A percentile compares a stretch with the other conserved stretches of the same genome.
These are phyloP conservation scores for Xylota segnis DNA, from an alignment of 2,888 invertebrate species.

Conservation along the genomic window DNA sequence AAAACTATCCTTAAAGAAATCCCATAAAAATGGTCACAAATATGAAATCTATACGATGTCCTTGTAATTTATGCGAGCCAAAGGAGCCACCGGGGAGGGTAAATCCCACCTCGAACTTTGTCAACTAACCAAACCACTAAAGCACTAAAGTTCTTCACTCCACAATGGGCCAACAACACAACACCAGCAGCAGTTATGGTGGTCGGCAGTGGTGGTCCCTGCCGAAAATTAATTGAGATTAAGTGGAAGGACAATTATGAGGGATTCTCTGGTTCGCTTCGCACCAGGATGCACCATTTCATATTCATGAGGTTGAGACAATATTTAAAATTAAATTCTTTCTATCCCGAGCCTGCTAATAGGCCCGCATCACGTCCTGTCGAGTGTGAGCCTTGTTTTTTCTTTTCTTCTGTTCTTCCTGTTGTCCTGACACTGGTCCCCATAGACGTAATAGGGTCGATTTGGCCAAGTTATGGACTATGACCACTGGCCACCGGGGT, in stretches of 20 bases:
- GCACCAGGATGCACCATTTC: slow-evolving; percentile 31
- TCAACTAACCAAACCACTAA: slow-evolving; percentile 33
- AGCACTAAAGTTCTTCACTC: slow-evolving; percentile 18
- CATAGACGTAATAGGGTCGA: slow-evolving; percentile 32
- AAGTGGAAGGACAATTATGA: slow-evolving; percentile 33
- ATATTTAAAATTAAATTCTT: slow-evolving; percentile 18
- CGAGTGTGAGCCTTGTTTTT: neutral
- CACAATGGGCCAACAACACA: neutral
- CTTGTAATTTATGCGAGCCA: slow-evolving; percentile 6
- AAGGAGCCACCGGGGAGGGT: neutral
- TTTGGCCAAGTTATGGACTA: slow-evolving; percentile 29
- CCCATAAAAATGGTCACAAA: slow-evolving; percentile 16
- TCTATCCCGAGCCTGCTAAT: neutral
- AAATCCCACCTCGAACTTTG: slow-evolving; percentile 1
- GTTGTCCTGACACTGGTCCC: slow-evolving; percentile 1
- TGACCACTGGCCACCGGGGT: slow-evolving; percentile 1
- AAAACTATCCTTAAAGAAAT: slow-evolving; percentile 22
- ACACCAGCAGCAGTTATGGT: slow-evolving; percentile 4
- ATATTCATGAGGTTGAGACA: slow-evolving; percentile 31
- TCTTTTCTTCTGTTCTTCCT: neutral
- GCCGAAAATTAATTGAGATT: slow-evolving; percentile 51
- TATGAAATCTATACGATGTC: slow-evolving; percentile 22
- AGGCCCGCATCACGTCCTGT: neutral
- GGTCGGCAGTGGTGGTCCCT: slow-evolving; percentile 1
- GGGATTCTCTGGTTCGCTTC: slow-evolving; percentile 1